Evolutionary conservation across 2,113 vertebrate species (phyloP).

Genomic region (Crotalus horridus): DNA sequence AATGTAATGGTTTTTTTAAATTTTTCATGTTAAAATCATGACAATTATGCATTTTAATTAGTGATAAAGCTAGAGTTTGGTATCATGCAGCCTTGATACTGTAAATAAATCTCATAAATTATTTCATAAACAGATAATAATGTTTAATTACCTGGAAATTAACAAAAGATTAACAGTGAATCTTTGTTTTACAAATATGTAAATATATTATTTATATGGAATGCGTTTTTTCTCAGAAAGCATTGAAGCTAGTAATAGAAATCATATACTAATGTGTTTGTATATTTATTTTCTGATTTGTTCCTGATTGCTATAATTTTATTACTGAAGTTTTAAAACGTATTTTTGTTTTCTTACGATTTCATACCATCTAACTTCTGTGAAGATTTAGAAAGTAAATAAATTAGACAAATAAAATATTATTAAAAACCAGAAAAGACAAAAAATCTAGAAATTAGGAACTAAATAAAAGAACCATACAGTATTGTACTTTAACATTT

Average conservation of each 20-base stretch:
- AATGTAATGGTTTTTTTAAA: conserved; percentile 69
- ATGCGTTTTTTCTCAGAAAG: conserved; percentile 38
- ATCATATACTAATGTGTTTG: conserved; percentile 23
- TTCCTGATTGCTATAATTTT: neutral
- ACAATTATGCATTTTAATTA: conserved; percentile 65
- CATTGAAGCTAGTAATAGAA: conserved; percentile 3
- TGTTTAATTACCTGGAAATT: conserved; percentile 53
- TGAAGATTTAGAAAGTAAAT: neutral
- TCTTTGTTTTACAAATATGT: conserved; percentile 47
- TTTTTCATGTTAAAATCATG: conserved; percentile 69
- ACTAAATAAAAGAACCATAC: conserved; percentile 10
- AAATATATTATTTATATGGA: conserved; percentile 44
- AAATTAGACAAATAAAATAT: neutral
- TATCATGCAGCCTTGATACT: conserved; percentile 58
- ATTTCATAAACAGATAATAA: conserved; percentile 62
- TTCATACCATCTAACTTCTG: neutral
- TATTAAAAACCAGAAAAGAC: neutral
- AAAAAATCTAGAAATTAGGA: conserved; percentile 6
- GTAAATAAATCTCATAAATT: conserved; percentile 64
- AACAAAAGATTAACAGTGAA: conserved; percentile 57
- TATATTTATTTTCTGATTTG: neutral
- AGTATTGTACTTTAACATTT: neutral
- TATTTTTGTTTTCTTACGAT: neutral
- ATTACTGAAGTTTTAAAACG: neutral
- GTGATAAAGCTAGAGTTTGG: conserved; percentile 48